A percentile compares a stretch with the other conserved stretches of the same genome.
Evolutionary conservation across 1,140 invertebrate species (phyloP).

Genomic region (Drosophila murphyi): DNA sequence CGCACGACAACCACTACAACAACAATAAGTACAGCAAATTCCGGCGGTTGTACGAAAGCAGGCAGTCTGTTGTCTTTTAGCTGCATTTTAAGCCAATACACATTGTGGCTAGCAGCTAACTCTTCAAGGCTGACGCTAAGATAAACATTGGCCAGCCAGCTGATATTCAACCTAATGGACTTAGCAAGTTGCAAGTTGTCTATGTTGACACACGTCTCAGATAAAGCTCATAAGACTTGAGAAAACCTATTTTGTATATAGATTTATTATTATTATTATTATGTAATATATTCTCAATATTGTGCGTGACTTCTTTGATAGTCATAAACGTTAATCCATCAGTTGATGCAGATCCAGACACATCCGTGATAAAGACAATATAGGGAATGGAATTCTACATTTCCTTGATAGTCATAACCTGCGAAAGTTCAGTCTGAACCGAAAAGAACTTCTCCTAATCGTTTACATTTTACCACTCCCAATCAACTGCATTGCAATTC

Average conservation of each 20-base stretch:
- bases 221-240: no score
- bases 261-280: no score
- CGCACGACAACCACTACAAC: constrained; percentile 3
- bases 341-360: no score
- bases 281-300: no score
- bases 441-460: constrained; percentile 11
- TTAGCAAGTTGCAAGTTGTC: not conserved
- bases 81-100: constrained; percentile 29
- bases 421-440: not conserved
- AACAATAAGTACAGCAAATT: constrained; percentile 21
- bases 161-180: not conserved
- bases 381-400: not conserved
- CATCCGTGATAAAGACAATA: not conserved
- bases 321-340: no score
- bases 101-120: constrained; percentile 1
- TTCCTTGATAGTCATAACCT: not conserved
- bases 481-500: constrained; percentile 32
- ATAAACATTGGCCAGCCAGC: not conserved
- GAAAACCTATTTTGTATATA: no score
- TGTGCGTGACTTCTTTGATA: no score
- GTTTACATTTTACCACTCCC: constrained; percentile 15
- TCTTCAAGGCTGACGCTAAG: constrained; percentile 2
- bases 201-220: no score
- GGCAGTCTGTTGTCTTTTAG: constrained; percentile 26
- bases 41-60: constrained; percentile 15